Conservation (phyloP, 2,888 invertebrate genomes). For the Andrena praecox region DNA sequence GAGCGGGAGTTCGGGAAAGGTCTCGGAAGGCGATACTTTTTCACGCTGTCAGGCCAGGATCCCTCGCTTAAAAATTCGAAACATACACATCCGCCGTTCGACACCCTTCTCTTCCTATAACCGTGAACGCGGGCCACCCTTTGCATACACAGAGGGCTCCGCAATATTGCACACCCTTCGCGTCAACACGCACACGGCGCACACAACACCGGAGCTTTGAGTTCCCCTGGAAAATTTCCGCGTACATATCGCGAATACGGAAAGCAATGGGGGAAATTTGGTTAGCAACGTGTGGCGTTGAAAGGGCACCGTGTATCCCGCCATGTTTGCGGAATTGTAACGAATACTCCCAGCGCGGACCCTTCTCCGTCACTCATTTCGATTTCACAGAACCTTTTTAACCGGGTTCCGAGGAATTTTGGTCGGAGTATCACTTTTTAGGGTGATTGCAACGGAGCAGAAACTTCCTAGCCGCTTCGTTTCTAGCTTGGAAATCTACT, state of each 20-base stretch:
- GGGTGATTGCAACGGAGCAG: background rate
- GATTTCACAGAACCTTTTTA: background rate
- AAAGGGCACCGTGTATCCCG: slow-evolving; percentile 27
- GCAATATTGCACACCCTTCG: background rate
- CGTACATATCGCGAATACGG: slow-evolving; percentile 34
- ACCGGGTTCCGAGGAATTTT: background rate
- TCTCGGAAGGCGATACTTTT: slow-evolving; percentile 2
- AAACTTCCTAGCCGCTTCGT: background rate
- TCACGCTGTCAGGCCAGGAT: slow-evolving; percentile 2
- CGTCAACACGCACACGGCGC: background rate
- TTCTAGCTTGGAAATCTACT: background rate
- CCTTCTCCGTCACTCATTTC: background rate
- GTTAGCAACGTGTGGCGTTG: slow-evolving; percentile 25
- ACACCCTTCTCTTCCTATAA: background rate
- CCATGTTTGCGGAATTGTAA: slow-evolving; percentile 42
- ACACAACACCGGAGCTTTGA: background rate
- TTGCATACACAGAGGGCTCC: slow-evolving; percentile 26
- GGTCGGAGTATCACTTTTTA: no score
- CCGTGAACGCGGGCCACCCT: slow-evolving; percentile 12
- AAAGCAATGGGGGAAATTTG: slow-evolving; percentile 33
- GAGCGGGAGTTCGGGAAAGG: slow-evolving; percentile 1
- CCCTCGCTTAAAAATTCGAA: slow-evolving; percentile 38
- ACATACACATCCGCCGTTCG: slow-evolving; percentile 15
- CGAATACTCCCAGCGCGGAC: background rate
- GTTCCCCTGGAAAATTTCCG: slow-evolving; percentile 39